A percentile compares a stretch with the other conserved stretches of the same genome.
These are phyloP conservation scores for Drosophila prosaltans DNA, from an alignment of 1,140 invertebrate genomes.

Conservation along the genomic window DNA sequence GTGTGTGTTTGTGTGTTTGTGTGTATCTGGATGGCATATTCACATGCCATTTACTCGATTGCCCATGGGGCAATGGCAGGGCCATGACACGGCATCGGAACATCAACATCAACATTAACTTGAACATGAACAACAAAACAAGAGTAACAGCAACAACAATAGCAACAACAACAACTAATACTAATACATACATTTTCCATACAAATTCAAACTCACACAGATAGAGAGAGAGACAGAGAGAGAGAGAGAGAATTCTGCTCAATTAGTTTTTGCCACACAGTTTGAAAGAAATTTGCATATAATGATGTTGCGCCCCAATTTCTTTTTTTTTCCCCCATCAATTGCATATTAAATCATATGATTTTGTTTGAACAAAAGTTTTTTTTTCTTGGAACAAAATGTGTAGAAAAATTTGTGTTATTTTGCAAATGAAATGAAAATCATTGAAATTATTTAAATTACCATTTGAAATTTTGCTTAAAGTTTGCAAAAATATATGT, in stretches of 20 bases:
- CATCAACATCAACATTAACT: not conserved
- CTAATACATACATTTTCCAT: slow-evolving; percentile 6
- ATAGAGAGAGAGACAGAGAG: not conserved
- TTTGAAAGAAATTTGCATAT: slow-evolving; percentile 21
- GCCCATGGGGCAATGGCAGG: not conserved
- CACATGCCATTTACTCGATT: slow-evolving; percentile 11
- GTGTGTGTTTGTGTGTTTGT: no score
- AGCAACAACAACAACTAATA: not conserved
- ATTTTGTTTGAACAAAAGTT: not conserved
- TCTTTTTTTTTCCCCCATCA: not conserved
- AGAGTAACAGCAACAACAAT: not conserved
- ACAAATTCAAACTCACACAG: not conserved
- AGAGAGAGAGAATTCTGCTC: slow-evolving; percentile 30
- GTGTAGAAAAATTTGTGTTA: no score
- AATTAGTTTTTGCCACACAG: slow-evolving; percentile 41
- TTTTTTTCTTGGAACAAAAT: no score
- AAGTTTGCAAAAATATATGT: no score
- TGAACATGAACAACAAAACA: not conserved
- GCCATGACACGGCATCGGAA: slow-evolving; percentile 10
- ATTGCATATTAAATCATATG: not conserved
- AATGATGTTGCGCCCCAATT: not conserved
- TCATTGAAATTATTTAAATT: no score
- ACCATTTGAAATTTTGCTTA: no score
- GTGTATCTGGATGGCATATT: slow-evolving; percentile 4
- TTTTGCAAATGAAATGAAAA: no score